A percentile compares a stretch with the other conserved stretches of the same genome.
These are phyloP conservation scores for Mechanitis messenoides DNA, from an alignment of 2,888 invertebrate species.

Conservation along the genomic window DNA sequence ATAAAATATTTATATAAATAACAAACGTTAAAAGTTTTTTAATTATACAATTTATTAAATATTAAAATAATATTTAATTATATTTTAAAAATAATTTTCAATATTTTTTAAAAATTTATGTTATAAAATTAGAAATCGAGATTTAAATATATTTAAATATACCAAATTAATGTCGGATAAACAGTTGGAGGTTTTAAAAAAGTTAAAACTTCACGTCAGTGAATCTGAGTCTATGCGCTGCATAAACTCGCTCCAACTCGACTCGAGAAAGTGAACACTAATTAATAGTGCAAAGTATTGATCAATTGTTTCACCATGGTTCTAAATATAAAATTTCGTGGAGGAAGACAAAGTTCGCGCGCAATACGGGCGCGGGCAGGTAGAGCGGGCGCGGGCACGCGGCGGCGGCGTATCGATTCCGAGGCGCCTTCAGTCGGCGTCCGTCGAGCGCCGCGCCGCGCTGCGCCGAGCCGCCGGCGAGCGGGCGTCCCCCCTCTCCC, in stretches of 20 bases:
- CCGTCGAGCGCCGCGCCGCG: constrained; percentile 75
- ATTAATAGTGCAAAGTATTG: constrained; percentile 75
- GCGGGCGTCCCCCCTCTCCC: constrained; percentile 45
- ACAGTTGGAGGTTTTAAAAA: no score
- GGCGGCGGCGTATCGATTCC: constrained; percentile 72
- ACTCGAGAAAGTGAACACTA: constrained; percentile 61
- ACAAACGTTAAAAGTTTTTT: no score
- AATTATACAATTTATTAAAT: no score
- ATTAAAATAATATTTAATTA: no score
- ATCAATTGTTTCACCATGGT: constrained; percentile 74
- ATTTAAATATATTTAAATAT: no score
- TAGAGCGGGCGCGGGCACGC: constrained; percentile 56
- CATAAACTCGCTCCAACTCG: constrained; percentile 9
- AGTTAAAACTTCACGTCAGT: no score
- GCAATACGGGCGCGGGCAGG: constrained; percentile 70
- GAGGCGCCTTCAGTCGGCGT: constrained; percentile 73
- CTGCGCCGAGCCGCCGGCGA: constrained; percentile 73
- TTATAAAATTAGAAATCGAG: no score
- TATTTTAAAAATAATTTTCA: no score
- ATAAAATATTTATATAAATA: no score
- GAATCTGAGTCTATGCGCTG: no score
- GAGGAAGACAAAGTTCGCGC: constrained; percentile 76
- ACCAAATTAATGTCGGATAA: no score
- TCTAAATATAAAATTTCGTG: constrained; percentile 76
- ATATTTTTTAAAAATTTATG: no score